phyloP scores from a whole-genome alignment of 2,888 invertebrate genomes.

The Lasioglossum vierecki region DNA sequence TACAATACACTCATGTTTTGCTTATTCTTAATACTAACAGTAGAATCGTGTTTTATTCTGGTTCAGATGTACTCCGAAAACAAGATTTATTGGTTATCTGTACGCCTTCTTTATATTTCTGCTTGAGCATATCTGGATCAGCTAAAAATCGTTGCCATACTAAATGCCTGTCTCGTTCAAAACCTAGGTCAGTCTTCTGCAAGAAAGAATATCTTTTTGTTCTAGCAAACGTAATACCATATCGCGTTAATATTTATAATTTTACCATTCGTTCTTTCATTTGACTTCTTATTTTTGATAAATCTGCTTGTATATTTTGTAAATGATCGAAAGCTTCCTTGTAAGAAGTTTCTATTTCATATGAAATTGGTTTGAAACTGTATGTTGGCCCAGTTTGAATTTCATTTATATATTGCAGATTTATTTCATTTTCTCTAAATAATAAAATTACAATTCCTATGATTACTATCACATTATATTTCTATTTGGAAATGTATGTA shows the following conservation, averaged over 20 bases:
- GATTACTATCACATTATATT: not conserved
- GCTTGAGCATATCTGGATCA: slow-evolving; percentile 69
- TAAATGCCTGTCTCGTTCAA: slow-evolving; percentile 75
- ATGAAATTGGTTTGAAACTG: slow-evolving; percentile 72
- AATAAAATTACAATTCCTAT: slow-evolving; percentile 24
- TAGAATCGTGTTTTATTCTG: slow-evolving; percentile 2
- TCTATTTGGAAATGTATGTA: not conserved
- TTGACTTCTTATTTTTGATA: slow-evolving; percentile 73
- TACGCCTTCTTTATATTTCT: slow-evolving; percentile 38
- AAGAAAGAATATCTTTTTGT: slow-evolving; percentile 29
- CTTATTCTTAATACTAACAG: not conserved
- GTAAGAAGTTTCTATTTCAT: slow-evolving; percentile 66
- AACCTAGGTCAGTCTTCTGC: slow-evolving; percentile 72
- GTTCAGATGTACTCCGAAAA: slow-evolving; percentile 40
- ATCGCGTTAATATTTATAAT: not conserved
- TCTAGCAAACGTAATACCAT: slow-evolving; percentile 11
- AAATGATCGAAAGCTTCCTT: slow-evolving; percentile 66
- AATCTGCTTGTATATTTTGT: slow-evolving; percentile 67
- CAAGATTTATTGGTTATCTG: slow-evolving; percentile 46
- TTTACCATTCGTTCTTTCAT: slow-evolving; percentile 78
- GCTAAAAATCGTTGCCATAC: slow-evolving; percentile 81
- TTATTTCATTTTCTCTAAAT: slow-evolving; percentile 73
- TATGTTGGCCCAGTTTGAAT: slow-evolving; percentile 71
- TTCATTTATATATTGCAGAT: slow-evolving; percentile 70
- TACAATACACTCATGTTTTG: not conserved